A percentile compares a stretch with the other conserved stretches of the same genome.
These are phyloP conservation scores for Camponotus vicinus DNA, from an alignment of 1,140 invertebrate species.

Conservation along the genomic window DNA sequence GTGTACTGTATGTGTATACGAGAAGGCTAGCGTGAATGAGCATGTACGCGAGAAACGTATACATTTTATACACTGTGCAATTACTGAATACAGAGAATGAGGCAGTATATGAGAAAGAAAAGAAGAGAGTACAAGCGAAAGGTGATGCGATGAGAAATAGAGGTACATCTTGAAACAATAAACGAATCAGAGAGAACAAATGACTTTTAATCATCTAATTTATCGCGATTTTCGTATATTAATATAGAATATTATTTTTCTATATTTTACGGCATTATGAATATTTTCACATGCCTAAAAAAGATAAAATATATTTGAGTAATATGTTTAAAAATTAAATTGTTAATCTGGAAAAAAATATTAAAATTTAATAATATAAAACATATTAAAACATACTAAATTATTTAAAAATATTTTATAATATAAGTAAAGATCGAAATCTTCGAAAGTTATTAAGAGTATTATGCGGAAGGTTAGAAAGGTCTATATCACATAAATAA, in stretches of 20 bases:
- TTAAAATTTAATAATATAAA: background rate
- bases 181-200: conserved; percentile 32
- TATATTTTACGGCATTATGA: background rate
- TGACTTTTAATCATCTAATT: conserved; percentile 19
- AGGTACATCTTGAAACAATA: background rate
- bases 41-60: conserved; percentile 2
- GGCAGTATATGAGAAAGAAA: background rate
- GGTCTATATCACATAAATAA: background rate
- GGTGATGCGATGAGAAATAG: conserved; percentile 41
- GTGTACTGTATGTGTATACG: background rate
- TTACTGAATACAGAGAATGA: conserved; percentile 28
- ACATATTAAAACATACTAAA: background rate
- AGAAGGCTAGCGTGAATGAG: background rate
- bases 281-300: background rate
- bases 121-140: background rate
- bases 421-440: background rate
- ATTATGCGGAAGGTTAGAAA: background rate
- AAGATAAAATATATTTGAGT: background rate
- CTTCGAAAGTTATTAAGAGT: background rate
- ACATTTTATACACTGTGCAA: conserved; percentile 18
- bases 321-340: background rate
- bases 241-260: no score
- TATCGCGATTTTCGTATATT: background rate
- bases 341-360: background rate
- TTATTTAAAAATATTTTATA: no score